These are phyloP conservation scores for Peromyscus polionotus DNA, from an alignment of 2,113 vertebrate species.

Conservation along the genomic window DNA sequence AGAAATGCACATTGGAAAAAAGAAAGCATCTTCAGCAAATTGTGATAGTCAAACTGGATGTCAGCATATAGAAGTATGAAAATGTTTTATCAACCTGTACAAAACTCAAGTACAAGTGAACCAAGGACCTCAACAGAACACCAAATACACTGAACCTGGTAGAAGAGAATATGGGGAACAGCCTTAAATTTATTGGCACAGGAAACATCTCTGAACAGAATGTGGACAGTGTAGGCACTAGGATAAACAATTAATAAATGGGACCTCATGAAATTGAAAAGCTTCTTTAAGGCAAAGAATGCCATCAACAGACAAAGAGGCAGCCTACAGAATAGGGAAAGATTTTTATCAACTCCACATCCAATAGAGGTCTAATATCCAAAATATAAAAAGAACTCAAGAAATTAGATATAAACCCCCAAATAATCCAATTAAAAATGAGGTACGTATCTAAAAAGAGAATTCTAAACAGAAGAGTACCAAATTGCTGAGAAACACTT, in stretches of 20 bases:
- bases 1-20: background rate
- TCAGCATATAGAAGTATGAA: background rate
- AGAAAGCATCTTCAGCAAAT: background rate
- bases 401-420: background rate
- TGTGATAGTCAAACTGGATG: background rate
- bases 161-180: background rate
- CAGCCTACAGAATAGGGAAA: background rate
- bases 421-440: background rate
- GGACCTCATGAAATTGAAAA: background rate
- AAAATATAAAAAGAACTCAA: no score
- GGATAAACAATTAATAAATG: background rate
- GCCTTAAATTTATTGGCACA: background rate
- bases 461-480: background rate
- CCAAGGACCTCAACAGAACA: background rate
- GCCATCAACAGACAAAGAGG: background rate
- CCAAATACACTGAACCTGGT: background rate
- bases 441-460: background rate
- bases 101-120: background rate
- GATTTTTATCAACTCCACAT: background rate
- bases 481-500: background rate
- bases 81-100: background rate
- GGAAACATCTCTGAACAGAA: background rate
- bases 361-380: background rate
- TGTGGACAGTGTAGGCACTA: background rate
- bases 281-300: background rate